Evolutionary conservation across 92 coral and sea anemone genomes (phyloP).

Genomic region (Diadumene lineata): DNA sequence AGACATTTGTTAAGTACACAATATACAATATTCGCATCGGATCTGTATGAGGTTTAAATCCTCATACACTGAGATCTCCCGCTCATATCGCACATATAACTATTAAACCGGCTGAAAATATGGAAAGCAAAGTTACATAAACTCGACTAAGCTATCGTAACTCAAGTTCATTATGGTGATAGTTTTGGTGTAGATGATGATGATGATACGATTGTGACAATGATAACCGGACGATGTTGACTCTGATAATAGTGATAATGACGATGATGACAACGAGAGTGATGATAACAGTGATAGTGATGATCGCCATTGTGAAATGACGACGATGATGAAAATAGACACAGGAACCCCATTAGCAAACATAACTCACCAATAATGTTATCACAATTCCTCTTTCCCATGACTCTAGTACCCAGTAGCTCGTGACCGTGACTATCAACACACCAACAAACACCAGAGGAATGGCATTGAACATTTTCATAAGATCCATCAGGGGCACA

Average conservation of each 20-base stretch:
- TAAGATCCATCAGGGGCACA: constrained; percentile 56
- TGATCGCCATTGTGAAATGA: not conserved
- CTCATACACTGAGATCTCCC: too few species aligned
- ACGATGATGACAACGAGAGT: not conserved
- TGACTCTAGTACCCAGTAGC: constrained; percentile 44
- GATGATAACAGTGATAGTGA: not conserved
- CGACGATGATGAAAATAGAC: not conserved
- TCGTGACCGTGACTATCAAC: constrained; percentile 49
- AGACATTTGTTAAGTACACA: too few species aligned
- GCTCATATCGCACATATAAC: too few species aligned
- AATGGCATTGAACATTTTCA: constrained; percentile 52
- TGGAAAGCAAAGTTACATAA: too few species aligned
- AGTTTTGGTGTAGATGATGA: not conserved
- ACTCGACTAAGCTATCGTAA: too few species aligned
- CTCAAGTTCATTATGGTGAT: too few species aligned
- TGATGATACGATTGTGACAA: not conserved
- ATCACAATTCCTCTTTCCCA: constrained; percentile 53
- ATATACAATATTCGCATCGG: too few species aligned
- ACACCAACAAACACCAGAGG: constrained; percentile 68
- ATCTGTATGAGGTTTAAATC: too few species aligned
- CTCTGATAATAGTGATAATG: not conserved
- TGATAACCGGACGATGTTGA: not conserved
- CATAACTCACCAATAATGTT: constrained; percentile 24
- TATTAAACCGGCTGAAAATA: too few species aligned
- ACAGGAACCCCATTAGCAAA: not conserved